Percentiles rank a stretch among this genome's conserved stretches.
Evolutionary conservation across 2,797 vertebrate species (phyloP).

Genomic region (Coregonus sp.): DNA sequence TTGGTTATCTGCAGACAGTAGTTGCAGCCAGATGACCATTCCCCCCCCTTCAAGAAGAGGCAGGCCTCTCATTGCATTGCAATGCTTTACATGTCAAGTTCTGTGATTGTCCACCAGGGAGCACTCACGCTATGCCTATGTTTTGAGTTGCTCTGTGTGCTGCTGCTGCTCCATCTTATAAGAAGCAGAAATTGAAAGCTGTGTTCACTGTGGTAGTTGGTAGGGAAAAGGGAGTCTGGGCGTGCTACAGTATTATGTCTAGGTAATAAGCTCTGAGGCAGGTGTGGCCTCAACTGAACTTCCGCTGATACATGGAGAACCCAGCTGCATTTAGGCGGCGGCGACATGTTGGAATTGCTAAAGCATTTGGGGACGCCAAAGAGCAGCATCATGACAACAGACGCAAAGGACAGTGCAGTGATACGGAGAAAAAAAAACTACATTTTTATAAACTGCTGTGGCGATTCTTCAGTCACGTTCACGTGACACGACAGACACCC

Average conservation of each 20-base stretch:
- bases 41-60: not conserved
- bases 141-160: no score
- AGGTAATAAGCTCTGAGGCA: not conserved
- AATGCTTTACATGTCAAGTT: not conserved
- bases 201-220: not conserved
- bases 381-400: not conserved
- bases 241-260: not conserved
- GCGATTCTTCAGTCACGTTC: not conserved
- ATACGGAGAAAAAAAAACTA: no score
- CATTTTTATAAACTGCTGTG: not conserved
- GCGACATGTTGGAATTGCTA: not conserved
- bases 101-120: constrained; percentile 49
- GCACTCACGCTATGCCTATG: constrained; percentile 41
- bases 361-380: not conserved
- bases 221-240: not conserved
- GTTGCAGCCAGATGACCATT: no score
- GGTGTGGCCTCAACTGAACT: constrained; percentile 41
- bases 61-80: not conserved
- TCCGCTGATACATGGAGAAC: constrained; percentile 14
- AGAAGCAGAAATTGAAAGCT: not conserved
- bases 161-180: not conserved
- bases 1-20: not conserved
- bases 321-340: not conserved
- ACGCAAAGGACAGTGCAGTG: not conserved
- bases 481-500: not conserved